A percentile compares a stretch with the other conserved stretches of the same genome.
Evolutionary conservation across 2,797 vertebrate genomes (phyloP).

Genomic region (Ctenopoma kingsleyae): DNA sequence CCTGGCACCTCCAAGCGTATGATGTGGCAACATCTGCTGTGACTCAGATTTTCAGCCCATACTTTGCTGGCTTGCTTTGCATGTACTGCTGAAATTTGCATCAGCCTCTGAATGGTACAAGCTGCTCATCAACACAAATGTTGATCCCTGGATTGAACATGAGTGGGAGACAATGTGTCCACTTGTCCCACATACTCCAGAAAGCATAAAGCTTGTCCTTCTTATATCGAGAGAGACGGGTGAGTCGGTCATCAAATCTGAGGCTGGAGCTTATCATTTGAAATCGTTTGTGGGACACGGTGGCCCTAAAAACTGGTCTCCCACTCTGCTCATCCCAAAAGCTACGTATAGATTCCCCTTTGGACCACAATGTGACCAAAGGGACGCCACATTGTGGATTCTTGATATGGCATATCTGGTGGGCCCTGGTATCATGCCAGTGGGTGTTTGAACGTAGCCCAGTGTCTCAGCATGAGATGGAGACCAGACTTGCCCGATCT

Average conservation of each 20-base stretch:
- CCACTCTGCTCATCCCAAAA: background rate
- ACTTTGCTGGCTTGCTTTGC: too few species aligned
- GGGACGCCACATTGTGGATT: background rate
- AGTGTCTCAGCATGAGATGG: background rate
- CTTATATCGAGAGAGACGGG: background rate
- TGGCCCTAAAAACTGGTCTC: background rate
- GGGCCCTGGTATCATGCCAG: background rate
- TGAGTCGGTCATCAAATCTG: background rate
- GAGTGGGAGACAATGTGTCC: background rate
- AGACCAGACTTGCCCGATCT: constrained; percentile 1
- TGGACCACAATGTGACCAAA: too few species aligned
- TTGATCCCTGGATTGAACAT: too few species aligned
- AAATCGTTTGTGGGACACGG: background rate
- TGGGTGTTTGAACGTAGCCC: background rate
- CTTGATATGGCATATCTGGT: background rate
- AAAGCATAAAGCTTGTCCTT: background rate
- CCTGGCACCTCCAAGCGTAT: too few species aligned
- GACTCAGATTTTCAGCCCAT: too few species aligned
- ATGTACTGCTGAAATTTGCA: too few species aligned
- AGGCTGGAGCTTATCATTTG: too few species aligned
- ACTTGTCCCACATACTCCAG: background rate
- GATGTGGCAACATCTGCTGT: too few species aligned
- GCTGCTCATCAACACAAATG: too few species aligned
- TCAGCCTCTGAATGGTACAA: too few species aligned
- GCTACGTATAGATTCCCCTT: background rate